Evolutionary conservation across 2,888 invertebrate species (phyloP).

Genomic region (Pristionchus maxplancki): DNA sequence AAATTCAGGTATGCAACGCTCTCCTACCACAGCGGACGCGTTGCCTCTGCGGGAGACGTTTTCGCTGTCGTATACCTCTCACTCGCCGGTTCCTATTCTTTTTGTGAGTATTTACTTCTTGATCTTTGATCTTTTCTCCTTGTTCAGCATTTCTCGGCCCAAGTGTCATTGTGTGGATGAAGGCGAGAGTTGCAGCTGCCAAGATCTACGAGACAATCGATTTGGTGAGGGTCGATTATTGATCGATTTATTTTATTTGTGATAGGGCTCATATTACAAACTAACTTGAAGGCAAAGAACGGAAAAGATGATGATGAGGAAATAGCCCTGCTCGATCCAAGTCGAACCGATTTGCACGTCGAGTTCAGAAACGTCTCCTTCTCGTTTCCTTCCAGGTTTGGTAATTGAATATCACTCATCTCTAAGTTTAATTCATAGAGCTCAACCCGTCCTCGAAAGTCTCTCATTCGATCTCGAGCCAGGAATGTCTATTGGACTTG

Average conservation of each 20-base stretch:
- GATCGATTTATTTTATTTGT: no score
- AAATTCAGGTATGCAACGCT: background rate
- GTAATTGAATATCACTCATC: background rate
- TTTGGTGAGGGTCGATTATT: background rate
- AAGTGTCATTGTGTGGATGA: background rate
- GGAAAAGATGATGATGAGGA: background rate
- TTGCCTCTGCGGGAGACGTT: background rate
- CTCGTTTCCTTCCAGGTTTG: conserved; percentile 19
- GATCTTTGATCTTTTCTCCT: no score
- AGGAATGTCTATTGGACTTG: background rate
- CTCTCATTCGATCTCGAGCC: conserved; percentile 15
- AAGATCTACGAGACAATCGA: conserved; percentile 37
- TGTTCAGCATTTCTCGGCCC: background rate
- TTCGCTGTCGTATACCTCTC: background rate
- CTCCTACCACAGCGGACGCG: background rate
- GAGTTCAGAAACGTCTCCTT: background rate
- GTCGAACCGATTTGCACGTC: conserved; percentile 3
- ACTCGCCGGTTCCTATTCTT: background rate
- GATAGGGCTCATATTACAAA: background rate
- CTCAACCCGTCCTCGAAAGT: background rate
- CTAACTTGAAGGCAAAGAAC: background rate
- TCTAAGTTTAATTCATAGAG: background rate
- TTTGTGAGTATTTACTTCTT: background rate
- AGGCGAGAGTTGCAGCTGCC: conserved; percentile 15
- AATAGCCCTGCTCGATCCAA: background rate